Percentiles rank a stretch among this genome's conserved stretches.
Conservation (phyloP, 2,888 invertebrate genomes). For the Eristalis tenax region DNA sequence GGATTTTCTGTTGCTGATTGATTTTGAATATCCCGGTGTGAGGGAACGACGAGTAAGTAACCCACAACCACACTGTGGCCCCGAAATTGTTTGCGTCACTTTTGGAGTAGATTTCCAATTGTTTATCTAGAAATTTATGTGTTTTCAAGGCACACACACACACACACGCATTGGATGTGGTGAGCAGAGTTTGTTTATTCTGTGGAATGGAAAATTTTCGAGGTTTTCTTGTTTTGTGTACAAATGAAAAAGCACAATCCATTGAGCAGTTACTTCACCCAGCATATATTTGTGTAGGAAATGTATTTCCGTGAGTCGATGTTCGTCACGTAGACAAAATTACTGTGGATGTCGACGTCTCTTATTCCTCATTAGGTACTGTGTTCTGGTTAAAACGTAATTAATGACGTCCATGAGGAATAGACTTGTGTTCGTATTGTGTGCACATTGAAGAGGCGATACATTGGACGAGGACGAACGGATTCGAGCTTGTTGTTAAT, state of each 20-base stretch:
- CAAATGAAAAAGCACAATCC: background rate
- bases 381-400: background rate
- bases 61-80: background rate
- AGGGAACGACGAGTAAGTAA: constrained; percentile 16
- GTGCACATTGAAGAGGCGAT: background rate
- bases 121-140: background rate
- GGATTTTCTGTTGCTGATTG: background rate
- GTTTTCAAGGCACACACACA: background rate
- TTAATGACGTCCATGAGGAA: background rate
- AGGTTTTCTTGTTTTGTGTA: background rate
- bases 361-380: background rate
- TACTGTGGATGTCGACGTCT: background rate
- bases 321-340: background rate
- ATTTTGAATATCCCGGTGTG: background rate
- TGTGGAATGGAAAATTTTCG: background rate
- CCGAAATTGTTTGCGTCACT: background rate
- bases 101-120: background rate
- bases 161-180: background rate
- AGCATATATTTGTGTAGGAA: background rate
- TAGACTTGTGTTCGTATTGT: background rate
- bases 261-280: background rate
- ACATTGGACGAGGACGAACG: background rate
- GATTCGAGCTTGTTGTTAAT: background rate
- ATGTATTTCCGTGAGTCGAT: background rate
- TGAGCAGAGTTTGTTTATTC: background rate